Evolutionary conservation across 2,113 vertebrate genomes (phyloP).

Genomic region (Poeciliopsis prolifica): DNA sequence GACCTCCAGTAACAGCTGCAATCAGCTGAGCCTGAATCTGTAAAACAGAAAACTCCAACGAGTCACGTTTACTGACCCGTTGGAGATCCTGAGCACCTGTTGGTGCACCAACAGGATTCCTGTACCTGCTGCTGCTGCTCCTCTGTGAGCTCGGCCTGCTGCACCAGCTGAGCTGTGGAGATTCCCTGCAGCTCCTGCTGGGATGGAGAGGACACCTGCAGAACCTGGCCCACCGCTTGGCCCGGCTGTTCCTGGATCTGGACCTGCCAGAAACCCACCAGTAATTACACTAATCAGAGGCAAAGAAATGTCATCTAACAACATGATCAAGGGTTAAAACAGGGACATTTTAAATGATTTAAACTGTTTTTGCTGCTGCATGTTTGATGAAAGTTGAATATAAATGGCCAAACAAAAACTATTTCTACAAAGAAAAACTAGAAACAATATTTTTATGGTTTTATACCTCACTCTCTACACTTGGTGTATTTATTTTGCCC

Average conservation of each 20-base stretch:
- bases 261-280: slow-evolving; percentile 73
- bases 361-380: background rate
- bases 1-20: slow-evolving; percentile 85
- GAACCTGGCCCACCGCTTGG: slow-evolving; percentile 83
- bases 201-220: slow-evolving; percentile 85
- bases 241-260: slow-evolving; percentile 94
- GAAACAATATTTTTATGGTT: too few relatives aligned
- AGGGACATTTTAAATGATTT: background rate
- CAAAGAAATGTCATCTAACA: too few relatives aligned
- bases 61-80: background rate
- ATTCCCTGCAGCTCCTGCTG: slow-evolving; percentile 91
- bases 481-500: too few relatives aligned
- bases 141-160: slow-evolving; percentile 91
- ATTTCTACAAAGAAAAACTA: background rate
- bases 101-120: background rate
- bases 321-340: too few relatives aligned
- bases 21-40: slow-evolving; percentile 95
- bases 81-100: too few relatives aligned
- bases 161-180: slow-evolving; percentile 88
- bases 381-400: background rate
- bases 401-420: background rate
- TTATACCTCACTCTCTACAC: too few relatives aligned
- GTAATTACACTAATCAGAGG: background rate
- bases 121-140: slow-evolving; percentile 94
- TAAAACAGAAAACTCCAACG: slow-evolving; percentile 11